Evolutionary conservation across 2,113 vertebrate genomes (phyloP).

Genomic region (Nyctibius bracteatus): DNA sequence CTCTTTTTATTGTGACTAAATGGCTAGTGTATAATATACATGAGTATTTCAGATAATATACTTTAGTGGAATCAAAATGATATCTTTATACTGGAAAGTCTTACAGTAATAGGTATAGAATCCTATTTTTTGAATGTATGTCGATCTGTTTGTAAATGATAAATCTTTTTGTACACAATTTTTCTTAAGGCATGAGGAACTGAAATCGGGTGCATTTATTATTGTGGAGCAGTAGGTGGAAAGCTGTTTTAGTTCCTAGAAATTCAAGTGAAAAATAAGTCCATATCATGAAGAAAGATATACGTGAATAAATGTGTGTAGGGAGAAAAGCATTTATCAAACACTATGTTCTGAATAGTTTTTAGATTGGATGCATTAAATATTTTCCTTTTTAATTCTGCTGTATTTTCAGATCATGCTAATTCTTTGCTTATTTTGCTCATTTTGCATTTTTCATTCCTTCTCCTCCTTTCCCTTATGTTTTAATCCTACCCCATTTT

Average conservation of each 20-base stretch:
- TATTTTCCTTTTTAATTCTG: constrained; percentile 62
- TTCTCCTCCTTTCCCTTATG: constrained; percentile 74
- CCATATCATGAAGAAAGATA: neutral
- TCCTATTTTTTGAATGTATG: neutral
- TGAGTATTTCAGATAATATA: neutral
- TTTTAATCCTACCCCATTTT: constrained; percentile 85
- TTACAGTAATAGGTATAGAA: neutral
- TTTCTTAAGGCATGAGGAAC: neutral
- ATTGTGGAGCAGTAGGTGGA: neutral
- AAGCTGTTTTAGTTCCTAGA: neutral
- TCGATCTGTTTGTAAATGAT: neutral
- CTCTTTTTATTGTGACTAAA: neutral
- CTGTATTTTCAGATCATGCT: constrained; percentile 70
- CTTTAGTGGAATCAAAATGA: neutral
- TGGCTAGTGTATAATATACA: neutral
- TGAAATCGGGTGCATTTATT: neutral
- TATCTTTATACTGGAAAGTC: neutral
- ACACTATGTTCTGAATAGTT: neutral
- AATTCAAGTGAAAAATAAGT: neutral
- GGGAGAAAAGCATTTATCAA: neutral
- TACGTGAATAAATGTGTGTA: neutral
- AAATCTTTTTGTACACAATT: neutral
- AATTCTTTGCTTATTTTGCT: constrained; percentile 76
- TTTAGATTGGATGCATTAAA: neutral
- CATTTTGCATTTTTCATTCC: constrained; percentile 76